phyloP scores from a whole-genome alignment of 2,888 invertebrate species.

The Drosophila paranaensis region DNA sequence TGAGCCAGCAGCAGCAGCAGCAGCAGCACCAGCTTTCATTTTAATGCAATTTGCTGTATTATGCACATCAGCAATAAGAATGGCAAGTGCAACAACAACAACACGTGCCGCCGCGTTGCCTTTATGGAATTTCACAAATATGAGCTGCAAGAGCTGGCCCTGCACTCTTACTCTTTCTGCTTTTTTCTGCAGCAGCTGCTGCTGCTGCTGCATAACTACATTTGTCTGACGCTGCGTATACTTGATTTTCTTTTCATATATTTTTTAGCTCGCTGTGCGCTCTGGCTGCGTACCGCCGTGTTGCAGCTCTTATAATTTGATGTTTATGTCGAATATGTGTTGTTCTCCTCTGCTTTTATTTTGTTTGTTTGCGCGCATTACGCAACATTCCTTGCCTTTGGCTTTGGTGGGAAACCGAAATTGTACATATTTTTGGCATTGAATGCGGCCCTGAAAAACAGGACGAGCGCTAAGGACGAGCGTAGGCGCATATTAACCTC shows the following conservation, averaged over 20 bases:
- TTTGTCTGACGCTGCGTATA: conserved; percentile 66
- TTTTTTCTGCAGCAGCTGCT: neutral
- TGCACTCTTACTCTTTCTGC: neutral
- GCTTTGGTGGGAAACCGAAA: conserved; percentile 42
- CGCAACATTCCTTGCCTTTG: conserved; percentile 54
- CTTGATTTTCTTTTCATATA: conserved; percentile 52
- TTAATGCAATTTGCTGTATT: conserved; percentile 54
- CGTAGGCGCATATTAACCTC: conserved; percentile 42
- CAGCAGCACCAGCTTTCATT: conserved; percentile 43
- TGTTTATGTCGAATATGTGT: conserved; percentile 38
- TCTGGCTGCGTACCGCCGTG: neutral
- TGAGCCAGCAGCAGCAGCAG: neutral
- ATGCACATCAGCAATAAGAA: conserved; percentile 34
- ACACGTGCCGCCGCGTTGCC: conserved; percentile 29
- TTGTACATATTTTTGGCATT: conserved; percentile 78
- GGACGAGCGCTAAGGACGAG: conserved; percentile 3
- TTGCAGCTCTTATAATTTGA: conserved; percentile 45
- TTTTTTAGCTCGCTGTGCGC: neutral
- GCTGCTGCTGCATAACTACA: conserved; percentile 8
- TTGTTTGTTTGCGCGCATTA: conserved; percentile 23
- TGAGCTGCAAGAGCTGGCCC: conserved; percentile 23
- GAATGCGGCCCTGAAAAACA: conserved; percentile 49
- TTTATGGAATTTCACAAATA: conserved; percentile 66
- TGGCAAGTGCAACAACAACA: conserved; percentile 22
- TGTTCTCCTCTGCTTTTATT: neutral